Percentiles rank a stretch among this genome's conserved stretches.
Evolutionary conservation across 1,140 invertebrate species (phyloP).

Genomic region (Drosophila takahashii): DNA sequence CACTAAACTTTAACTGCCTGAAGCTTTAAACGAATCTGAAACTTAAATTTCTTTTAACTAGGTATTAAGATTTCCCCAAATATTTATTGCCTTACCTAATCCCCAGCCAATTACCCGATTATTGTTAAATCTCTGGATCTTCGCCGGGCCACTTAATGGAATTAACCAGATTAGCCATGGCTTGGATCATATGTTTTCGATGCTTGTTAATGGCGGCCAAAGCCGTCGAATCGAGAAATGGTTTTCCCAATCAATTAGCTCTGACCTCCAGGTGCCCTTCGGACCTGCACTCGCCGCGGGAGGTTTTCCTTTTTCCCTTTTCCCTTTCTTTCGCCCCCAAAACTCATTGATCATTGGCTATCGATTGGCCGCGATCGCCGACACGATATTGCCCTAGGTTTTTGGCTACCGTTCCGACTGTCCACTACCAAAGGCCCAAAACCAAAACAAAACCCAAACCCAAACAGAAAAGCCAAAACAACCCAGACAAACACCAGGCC

Average conservation of each 20-base stretch:
- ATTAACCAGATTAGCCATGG: slow-evolving; percentile 46
- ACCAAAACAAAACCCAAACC: slow-evolving; percentile 1
- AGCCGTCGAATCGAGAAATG: slow-evolving; percentile 48
- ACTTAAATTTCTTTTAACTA: slow-evolving; percentile 14
- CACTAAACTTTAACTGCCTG: neutral
- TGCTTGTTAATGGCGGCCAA: slow-evolving; percentile 34
- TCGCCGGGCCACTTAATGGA: slow-evolving; percentile 37
- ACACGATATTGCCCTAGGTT: slow-evolving; percentile 81
- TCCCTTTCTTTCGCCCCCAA: slow-evolving; percentile 3
- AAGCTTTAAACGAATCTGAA: neutral
- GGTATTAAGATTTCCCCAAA: slow-evolving; percentile 6
- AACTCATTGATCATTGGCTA: slow-evolving; percentile 32
- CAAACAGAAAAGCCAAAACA: slow-evolving; percentile 28
- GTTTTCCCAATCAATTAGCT: slow-evolving; percentile 76
- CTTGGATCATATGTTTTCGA: slow-evolving; percentile 33
- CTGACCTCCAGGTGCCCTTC: slow-evolving; percentile 63
- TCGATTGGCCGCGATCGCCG: slow-evolving; percentile 67
- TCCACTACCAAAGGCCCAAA: slow-evolving; percentile 8
- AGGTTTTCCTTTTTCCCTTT: slow-evolving; percentile 22
- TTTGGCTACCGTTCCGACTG: slow-evolving; percentile 61
- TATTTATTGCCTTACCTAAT: slow-evolving; percentile 9
- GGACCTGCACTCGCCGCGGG: slow-evolving; percentile 40
- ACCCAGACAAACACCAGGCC: slow-evolving; percentile 13
- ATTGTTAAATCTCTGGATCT: slow-evolving; percentile 38
- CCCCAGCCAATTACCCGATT: slow-evolving; percentile 32